A percentile compares a stretch with the other conserved stretches of the same genome.
Conservation (phyloP, 2,888 invertebrate genomes). For the Hyposoter dolosus region DNA sequence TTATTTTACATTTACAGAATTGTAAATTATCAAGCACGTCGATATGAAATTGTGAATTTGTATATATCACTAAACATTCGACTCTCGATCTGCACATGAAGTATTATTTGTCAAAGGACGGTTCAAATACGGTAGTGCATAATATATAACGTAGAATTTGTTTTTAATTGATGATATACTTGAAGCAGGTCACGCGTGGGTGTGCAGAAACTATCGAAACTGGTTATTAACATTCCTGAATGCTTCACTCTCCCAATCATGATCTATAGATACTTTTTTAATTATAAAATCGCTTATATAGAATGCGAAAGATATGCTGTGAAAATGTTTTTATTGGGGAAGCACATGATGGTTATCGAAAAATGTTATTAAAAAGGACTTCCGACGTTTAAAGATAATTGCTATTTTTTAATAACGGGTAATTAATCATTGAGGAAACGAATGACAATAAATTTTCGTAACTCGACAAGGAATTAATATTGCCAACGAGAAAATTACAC, state of each 20-base stretch:
- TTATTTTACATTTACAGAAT: conserved; percentile 48
- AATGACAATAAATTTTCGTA: background rate
- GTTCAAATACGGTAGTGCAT: conserved; percentile 10
- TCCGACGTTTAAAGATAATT: background rate
- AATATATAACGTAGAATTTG: conserved; percentile 4
- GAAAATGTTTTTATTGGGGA: background rate
- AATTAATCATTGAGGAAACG: background rate
- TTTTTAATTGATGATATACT: background rate
- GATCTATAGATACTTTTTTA: background rate
- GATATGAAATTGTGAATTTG: background rate
- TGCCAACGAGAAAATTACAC: background rate
- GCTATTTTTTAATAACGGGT: background rate
- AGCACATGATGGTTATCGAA: background rate
- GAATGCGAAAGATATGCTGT: background rate
- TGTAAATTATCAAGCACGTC: conserved; percentile 39
- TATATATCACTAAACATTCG: background rate
- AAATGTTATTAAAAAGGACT: background rate
- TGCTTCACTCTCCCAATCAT: conserved; percentile 1
- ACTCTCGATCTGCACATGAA: background rate
- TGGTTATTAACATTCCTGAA: conserved; percentile 43
- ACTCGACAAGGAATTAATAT: background rate
- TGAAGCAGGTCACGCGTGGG: background rate
- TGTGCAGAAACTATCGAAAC: conserved; percentile 25
- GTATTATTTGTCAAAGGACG: background rate
- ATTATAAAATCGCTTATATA: background rate